Conservation (phyloP, 1,140 invertebrate species). For the Drosophila tropicalis region DNA sequence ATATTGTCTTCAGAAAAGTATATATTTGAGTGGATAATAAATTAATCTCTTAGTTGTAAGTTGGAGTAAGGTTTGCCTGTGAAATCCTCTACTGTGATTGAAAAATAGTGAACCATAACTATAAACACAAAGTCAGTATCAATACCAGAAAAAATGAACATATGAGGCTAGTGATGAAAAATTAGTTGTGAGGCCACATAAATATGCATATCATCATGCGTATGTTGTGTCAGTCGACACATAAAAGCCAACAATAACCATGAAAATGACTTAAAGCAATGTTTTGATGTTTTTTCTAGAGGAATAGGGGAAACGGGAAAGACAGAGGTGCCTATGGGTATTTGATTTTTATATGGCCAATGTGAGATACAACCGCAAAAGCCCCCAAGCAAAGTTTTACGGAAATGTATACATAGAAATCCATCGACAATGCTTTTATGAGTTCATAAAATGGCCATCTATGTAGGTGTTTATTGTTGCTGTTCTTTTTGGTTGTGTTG, state of each 20-base stretch:
- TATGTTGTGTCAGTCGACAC: conserved; percentile 27
- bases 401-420: conserved; percentile 43
- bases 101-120: conserved; percentile 6
- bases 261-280: conserved; percentile 25
- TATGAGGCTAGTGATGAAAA: conserved; percentile 26
- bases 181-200: conserved; percentile 39
- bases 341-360: conserved; percentile 43
- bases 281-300: conserved; percentile 31
- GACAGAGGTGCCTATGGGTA: conserved; percentile 39
- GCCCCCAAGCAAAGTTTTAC: conserved; percentile 35
- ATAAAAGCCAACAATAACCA: conserved; percentile 48
- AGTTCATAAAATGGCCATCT: conserved; percentile 74
- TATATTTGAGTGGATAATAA: too few species aligned
- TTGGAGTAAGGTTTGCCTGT: neutral
- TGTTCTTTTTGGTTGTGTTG: conserved; percentile 9
- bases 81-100: conserved; percentile 3
- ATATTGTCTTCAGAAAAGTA: too few species aligned
- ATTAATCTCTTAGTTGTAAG: neutral
- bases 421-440: conserved; percentile 72
- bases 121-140: conserved; percentile 21
- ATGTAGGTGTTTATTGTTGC: conserved; percentile 67
- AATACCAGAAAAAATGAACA: conserved; percentile 10
- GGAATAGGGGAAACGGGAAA: neutral
- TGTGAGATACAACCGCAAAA: conserved; percentile 32
- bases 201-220: conserved; percentile 23